These are phyloP conservation scores for Listronotus oregonensis DNA, from an alignment of 1,140 invertebrate species.

Conservation along the genomic window DNA sequence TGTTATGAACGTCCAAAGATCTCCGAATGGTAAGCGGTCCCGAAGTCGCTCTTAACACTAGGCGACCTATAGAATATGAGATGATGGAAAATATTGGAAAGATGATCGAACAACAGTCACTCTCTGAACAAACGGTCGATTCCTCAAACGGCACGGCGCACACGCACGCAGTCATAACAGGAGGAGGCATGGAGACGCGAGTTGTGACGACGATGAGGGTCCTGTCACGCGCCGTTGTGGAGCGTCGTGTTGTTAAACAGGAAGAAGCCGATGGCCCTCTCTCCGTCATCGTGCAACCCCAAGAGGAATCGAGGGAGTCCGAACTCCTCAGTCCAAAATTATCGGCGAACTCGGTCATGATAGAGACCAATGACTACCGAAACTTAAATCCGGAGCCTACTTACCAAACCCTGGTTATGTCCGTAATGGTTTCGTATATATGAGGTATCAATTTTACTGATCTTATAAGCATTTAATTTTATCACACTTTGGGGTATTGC, in stretches of 20 bases:
- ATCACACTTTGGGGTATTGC: no score
- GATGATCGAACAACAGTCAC: slow-evolving; percentile 67
- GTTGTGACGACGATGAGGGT: slow-evolving; percentile 56
- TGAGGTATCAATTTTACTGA: no score
- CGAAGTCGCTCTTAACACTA: slow-evolving; percentile 29
- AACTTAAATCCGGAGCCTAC: slow-evolving; percentile 80
- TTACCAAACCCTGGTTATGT: slow-evolving; percentile 90
- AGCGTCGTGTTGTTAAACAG: slow-evolving; percentile 53
- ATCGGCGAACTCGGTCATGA: slow-evolving; percentile 70
- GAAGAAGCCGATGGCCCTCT: slow-evolving; percentile 62
- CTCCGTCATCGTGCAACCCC: slow-evolving; percentile 71
- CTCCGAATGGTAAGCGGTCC: slow-evolving; percentile 29
- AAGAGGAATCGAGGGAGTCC: slow-evolving; percentile 65
- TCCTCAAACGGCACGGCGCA: slow-evolving; percentile 57
- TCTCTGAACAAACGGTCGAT: slow-evolving; percentile 65
- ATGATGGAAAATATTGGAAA: slow-evolving; percentile 69
- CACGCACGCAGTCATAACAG: slow-evolving; percentile 46
- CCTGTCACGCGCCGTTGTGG: slow-evolving; percentile 52
- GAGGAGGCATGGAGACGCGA: slow-evolving; percentile 60
- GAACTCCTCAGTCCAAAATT: slow-evolving; percentile 70
- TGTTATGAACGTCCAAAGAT: slow-evolving; percentile 25
- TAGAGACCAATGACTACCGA: slow-evolving; percentile 78
- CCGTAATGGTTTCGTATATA: no score
- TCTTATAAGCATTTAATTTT: no score
- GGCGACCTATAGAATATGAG: slow-evolving; percentile 38